Base-by-base conservation (phyloP, 2,797 vertebrate genomes). In the Echeneis naucrates region DNA sequence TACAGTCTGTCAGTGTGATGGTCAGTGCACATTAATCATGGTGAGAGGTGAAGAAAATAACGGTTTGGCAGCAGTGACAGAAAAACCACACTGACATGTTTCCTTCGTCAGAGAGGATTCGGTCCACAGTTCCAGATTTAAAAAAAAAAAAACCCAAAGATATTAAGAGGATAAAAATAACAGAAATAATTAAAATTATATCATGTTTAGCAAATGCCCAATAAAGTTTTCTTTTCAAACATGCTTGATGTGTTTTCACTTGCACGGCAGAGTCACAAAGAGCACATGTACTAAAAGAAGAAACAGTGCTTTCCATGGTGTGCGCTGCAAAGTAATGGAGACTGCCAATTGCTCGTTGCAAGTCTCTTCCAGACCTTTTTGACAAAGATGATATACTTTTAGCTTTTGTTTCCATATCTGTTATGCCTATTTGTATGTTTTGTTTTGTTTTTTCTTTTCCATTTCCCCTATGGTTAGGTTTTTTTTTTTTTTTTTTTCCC, bases 241-340 rank as follows among this genome's bases (percentile, higher is more conserved):
- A 66, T 26, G 2, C 30, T 5, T 2, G 23, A 35, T 63, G 8
- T 72, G 53, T 23, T 50, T 81, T 75, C 30, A 37, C 40, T 14
- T 32, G 33, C 10, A 14, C 47, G 53, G 68, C 42, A 27, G n/a
- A 75, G 42, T 59, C 58, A 24, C 21, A 33, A 30, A 58, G 10
- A 57, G n/a, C 38, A 4, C 51, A 52, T 62, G 72, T 60, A 51
- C 44, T n/a, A 38, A 74, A 72, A 66, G 26, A 44, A 13, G n/a
- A n/a, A n/a, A n/a, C n/a, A n/a, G n/a, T n/a, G n/a, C 8, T 86
- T 68, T 72, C 65, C 68, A 14, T 47, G 16, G 44, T 76, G 63
- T 61, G 32, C 30, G 54, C 53, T 66, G 54, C 54, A 26, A 37
- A 40, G 58, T 52, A 45, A 75, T n/a, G 69, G 56, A 37, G 13